phyloP scores from a whole-genome alignment of 1,140 invertebrate genomes.

The Eufriesea mexicana region DNA sequence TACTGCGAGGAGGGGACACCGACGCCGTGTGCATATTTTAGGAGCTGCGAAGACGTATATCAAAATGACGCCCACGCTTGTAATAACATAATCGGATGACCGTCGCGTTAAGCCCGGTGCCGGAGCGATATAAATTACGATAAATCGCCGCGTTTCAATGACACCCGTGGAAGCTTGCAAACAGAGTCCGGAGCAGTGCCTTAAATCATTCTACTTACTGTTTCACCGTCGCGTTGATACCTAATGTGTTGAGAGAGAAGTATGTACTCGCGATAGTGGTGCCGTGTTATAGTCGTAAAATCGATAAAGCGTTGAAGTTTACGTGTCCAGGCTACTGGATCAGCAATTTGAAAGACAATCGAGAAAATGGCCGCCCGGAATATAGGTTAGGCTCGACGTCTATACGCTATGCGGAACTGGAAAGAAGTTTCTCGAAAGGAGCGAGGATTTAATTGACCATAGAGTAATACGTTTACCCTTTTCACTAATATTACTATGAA shows the following conservation, averaged over 20 bases:
- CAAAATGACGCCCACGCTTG: constrained; percentile 50
- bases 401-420: no score
- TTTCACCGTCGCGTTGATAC: neutral
- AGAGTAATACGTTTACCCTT: no score
- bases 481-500: no score
- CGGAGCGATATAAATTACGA: constrained; percentile 38
- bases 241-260: neutral
- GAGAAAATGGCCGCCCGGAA: no score
- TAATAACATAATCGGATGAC: constrained; percentile 56
- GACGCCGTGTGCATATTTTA: constrained; percentile 45
- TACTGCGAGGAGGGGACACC: neutral
- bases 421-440: no score
- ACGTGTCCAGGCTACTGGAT: no score
- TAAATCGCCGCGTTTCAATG: constrained; percentile 33
- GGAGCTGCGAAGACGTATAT: constrained; percentile 41
- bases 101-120: constrained; percentile 28
- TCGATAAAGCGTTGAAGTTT: no score
- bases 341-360: no score
- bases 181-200: neutral
- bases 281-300: no score
- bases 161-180: constrained; percentile 15
- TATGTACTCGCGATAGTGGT: no score
- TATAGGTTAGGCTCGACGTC: no score
- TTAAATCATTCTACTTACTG: neutral
- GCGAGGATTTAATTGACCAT: no score